Evolutionary conservation across 2,888 invertebrate genomes (phyloP).

Genomic region (Morpho deidamia): DNA sequence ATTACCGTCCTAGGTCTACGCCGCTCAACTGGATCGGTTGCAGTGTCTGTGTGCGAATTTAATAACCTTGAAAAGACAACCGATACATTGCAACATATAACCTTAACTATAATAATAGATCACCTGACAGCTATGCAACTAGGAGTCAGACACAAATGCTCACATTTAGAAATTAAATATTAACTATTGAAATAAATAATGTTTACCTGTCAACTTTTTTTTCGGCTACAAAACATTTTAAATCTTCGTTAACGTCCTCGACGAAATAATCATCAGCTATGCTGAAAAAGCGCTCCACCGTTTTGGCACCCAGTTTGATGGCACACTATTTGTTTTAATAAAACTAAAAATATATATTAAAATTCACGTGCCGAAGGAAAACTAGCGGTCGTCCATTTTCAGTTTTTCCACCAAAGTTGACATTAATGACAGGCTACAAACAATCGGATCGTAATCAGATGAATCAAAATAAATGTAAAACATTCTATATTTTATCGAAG

Average conservation of each 20-base stretch:
- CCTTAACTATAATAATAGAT: slow-evolving; percentile 7
- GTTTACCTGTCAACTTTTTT: slow-evolving; percentile 74
- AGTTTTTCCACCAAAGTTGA: slow-evolving; percentile 29
- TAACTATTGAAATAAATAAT: slow-evolving; percentile 34
- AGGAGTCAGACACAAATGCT: neutral
- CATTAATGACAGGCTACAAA: neutral
- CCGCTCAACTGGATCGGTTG: slow-evolving; percentile 51
- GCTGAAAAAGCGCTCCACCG: slow-evolving; percentile 67
- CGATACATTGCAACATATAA: slow-evolving; percentile 16
- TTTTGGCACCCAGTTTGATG: slow-evolving; percentile 77
- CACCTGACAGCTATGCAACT: neutral
- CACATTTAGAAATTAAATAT: neutral
- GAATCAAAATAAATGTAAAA: no score
- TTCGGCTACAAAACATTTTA: slow-evolving; percentile 68
- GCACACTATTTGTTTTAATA: slow-evolving; percentile 36
- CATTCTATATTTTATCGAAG: no score
- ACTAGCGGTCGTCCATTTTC: slow-evolving; percentile 47
- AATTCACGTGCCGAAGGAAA: slow-evolving; percentile 60
- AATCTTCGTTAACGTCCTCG: slow-evolving; percentile 72
- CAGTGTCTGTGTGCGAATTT: slow-evolving; percentile 47
- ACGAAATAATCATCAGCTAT: slow-evolving; percentile 70
- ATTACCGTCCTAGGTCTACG: slow-evolving; percentile 48
- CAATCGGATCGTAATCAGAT: no score
- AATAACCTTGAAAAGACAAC: slow-evolving; percentile 63
- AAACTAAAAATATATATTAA: slow-evolving; percentile 41